Conservation (phyloP, 2,113 vertebrate genomes). For the Dissostichus mawsoni region DNA sequence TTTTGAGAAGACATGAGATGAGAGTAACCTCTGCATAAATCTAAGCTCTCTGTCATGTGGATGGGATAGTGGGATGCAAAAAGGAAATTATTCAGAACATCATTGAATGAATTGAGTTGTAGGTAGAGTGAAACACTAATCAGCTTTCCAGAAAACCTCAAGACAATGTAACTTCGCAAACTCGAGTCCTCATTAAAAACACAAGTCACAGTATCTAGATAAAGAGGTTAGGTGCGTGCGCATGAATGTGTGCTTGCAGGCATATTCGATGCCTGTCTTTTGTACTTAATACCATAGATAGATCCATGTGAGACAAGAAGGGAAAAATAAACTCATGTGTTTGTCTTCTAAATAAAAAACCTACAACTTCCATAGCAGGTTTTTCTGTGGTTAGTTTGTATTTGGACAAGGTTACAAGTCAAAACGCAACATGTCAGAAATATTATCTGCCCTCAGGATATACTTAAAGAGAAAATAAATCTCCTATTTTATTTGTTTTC, state of each 20-base stretch:
- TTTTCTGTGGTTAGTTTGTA: not conserved
- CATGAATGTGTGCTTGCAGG: conserved; percentile 17
- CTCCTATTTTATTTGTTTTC: not conserved
- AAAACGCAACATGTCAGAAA: conserved; percentile 3
- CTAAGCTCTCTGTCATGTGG: not conserved
- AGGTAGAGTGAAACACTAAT: conserved; percentile 40
- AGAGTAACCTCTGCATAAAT: conserved; percentile 30
- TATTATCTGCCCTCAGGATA: not conserved
- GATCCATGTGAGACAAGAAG: conserved; percentile 3
- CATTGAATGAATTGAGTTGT: conserved; percentile 38
- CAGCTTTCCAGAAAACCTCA: conserved; percentile 21
- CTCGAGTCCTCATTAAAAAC: conserved; percentile 46
- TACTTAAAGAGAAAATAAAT: not conserved
- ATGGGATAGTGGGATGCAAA: not conserved
- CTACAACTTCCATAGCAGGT: not conserved
- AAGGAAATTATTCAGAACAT: conserved; percentile 32
- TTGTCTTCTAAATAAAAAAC: conserved; percentile 6
- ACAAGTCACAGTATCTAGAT: conserved; percentile 21
- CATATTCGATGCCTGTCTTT: conserved; percentile 7
- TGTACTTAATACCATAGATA: conserved; percentile 6
- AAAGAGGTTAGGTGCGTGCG: conserved; percentile 18
- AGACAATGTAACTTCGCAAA: conserved; percentile 24
- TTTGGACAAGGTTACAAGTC: not conserved
- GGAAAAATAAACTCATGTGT: not conserved
- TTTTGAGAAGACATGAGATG: conserved; percentile 13